Evolutionary conservation across 2,113 vertebrate species (phyloP), one percentile per base, ranked within the genome.

Genomic region (Channa maculata): DNA sequence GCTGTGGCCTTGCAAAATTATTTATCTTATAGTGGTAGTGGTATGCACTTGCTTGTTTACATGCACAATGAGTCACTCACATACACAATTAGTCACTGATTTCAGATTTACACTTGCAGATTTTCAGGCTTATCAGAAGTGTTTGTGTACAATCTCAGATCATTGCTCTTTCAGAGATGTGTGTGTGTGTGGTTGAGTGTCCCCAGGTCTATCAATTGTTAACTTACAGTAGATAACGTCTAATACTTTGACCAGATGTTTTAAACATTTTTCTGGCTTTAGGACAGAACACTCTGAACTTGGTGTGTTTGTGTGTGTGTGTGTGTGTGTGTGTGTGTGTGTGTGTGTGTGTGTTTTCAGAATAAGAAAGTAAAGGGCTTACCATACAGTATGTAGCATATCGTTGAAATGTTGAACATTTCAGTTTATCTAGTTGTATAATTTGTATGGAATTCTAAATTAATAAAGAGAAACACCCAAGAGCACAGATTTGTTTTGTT

Each of bases 241-340:
- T 55, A 58, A 88, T 82, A 93, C 92, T 92, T 92, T 92, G 92
- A 91, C 90, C 91, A 41, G 33, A 65, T 24, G 5, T 65, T 89
- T 74, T 61, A 69, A 63, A 77, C 37, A 77, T 78, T 71, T 77
- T 78, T 75, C 41, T 38, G 46, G 8, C 53, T 76, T 41, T 43
- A 62, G 54, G 12, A 46, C 48, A 44, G 63, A 87, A 84, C 73
- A 72, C 69, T 74, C 15, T 85, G 84, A 85, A 80, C 83, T 75
- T 66, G 6, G 2, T 39, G 15, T 69, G 37, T n/a, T n/a, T n/a
- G n/a, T n/a, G n/a, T n/a, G n/a, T n/a, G n/a, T n/a, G 24, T 24
- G 24, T 24, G 24, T 24, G 24, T 24, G 24, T 24, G 24, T 24
- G 1, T 24, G 24, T 24, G 24, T 24, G 24, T 24, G 24, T 24